Base-by-base conservation (phyloP, 2,888 invertebrate species). In the Oscheius myriophilus region DNA sequence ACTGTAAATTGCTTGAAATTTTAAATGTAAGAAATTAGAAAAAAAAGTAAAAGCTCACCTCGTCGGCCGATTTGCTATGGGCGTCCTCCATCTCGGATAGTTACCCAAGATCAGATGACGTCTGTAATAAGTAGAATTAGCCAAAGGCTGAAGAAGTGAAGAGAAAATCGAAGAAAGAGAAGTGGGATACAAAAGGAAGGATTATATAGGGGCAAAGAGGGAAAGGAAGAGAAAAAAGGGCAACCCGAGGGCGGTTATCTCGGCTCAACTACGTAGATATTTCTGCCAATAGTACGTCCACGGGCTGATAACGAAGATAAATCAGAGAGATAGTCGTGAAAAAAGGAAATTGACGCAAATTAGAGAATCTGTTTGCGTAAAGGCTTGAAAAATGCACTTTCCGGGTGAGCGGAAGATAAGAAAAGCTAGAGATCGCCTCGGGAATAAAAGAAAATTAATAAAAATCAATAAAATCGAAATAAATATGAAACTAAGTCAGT, bases 11-110 rank as follows among this genome's bases (percentile, higher is more conserved):
- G n/a, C n/a, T n/a, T n/a, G 0, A 25, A 21, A 54, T 62, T 18
- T 18, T 49, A 18, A 18, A 33, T 33, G 4, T 33, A 33, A 33
- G 9, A 33, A 16, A 21, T 25, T 61, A n/a, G 33, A 18, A 59
- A 58, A 55, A 18, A 41, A 46, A n/a, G 9, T 23, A n/a, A 52
- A 46, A 42, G 23, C 63, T 62, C 26, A 84, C 80, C 76, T 85
- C 85, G 42, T 84, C 82, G 67, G 82, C 77, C 68, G 78, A 74
- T 73, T 84, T 85, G 63, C 82, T 71, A 75, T 85, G 85, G 65
- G 85, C 85, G 84, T 84, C 81, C 78, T 85, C 85, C 85, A 85
- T 85, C 23, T 58, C 63, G 73, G 68, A 66, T 69, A 71, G 70
- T 70, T 77, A 72, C 75, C 75, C 73, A 75, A 75, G 75, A 71